phyloP scores from a whole-genome alignment of 2,113 vertebrate species.

The Varanus salvator region DNA sequence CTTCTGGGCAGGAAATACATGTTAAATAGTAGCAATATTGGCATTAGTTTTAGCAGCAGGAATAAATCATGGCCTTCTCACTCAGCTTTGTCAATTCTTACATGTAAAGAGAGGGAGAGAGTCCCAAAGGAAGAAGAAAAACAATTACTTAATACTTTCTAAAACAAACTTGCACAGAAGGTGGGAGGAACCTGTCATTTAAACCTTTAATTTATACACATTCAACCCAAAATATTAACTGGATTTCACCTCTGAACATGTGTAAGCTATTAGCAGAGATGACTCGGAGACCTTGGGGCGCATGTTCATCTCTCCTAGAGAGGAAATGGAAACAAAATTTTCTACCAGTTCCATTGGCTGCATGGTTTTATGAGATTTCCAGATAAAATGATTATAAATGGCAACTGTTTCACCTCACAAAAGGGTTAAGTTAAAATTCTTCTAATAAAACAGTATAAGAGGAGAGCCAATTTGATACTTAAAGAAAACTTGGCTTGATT shows the following conservation, averaged over 20 bases:
- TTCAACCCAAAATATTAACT: constrained; percentile 48
- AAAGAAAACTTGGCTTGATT: neutral
- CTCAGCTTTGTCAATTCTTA: constrained; percentile 41
- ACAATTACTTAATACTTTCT: constrained; percentile 40
- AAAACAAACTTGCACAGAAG: constrained; percentile 47
- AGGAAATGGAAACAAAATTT: constrained; percentile 41
- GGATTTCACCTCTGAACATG: constrained; percentile 57
- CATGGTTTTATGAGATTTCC: constrained; percentile 26
- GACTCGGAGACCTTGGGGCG: constrained; percentile 49
- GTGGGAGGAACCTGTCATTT: constrained; percentile 51
- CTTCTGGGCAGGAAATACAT: neutral
- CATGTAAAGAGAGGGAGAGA: constrained; percentile 48
- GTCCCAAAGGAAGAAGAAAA: constrained; percentile 46
- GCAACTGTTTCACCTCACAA: neutral
- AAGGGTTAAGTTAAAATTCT: neutral
- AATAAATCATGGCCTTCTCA: constrained; percentile 22
- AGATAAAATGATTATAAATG: neutral
- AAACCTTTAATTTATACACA: constrained; percentile 54
- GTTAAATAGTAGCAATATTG: neutral
- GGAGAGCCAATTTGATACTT: neutral
- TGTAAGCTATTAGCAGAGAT: constrained; percentile 52
- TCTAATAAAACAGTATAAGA: neutral
- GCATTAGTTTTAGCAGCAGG: neutral
- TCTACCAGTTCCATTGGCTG: constrained; percentile 46
- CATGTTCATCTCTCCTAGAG: constrained; percentile 41